Percentiles rank a stretch among this genome's conserved stretches.
phyloP scores from a whole-genome alignment of 2,113 vertebrate species.

The Pluvialis apricaria region DNA sequence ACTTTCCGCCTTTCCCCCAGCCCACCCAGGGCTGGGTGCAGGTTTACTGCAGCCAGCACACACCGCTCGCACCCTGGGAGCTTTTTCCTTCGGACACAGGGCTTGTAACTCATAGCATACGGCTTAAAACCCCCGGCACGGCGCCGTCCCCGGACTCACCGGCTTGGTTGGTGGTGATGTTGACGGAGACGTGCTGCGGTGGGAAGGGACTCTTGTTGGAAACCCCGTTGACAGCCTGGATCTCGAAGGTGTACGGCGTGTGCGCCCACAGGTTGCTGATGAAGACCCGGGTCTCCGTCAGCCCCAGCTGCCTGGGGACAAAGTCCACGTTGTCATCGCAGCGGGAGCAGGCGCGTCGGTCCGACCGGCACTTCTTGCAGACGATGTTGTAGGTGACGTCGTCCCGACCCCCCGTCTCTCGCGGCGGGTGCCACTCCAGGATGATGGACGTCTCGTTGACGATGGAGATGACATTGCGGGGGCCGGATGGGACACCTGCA shows the following conservation, averaged over 20 bases:
- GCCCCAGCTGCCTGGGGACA: slow-evolving; percentile 88
- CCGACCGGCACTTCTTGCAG: slow-evolving; percentile 92
- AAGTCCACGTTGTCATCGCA: slow-evolving; percentile 98
- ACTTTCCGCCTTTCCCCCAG: not conserved
- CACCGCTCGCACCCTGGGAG: accelerated
- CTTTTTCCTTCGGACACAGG: accelerated
- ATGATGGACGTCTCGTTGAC: slow-evolving; percentile 97
- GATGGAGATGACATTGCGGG: slow-evolving; percentile 94
- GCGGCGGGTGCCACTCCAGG: slow-evolving; percentile 93
- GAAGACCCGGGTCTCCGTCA: slow-evolving; percentile 90
- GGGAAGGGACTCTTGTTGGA: slow-evolving; percentile 95
- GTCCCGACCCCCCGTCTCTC: slow-evolving; percentile 88
- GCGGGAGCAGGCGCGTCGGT: slow-evolving; percentile 89
- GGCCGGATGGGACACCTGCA: slow-evolving; percentile 91
- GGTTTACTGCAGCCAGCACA: not conserved
- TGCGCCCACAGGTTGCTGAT: slow-evolving; percentile 97
- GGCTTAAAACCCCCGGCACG: accelerated
- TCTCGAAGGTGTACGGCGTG: slow-evolving; percentile 94
- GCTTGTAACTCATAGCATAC: accelerated
- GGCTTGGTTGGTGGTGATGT: slow-evolving; percentile 98
- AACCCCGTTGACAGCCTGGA: slow-evolving; percentile 95
- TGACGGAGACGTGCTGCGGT: slow-evolving; percentile 91
- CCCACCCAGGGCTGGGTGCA: not conserved
- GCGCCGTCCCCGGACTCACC: slow-evolving; percentile 66
- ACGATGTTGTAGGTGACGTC: slow-evolving; percentile 97